These are phyloP conservation scores for Chrysochloris asiatica DNA, from an alignment of 2,113 vertebrate genomes.

Conservation along the genomic window DNA sequence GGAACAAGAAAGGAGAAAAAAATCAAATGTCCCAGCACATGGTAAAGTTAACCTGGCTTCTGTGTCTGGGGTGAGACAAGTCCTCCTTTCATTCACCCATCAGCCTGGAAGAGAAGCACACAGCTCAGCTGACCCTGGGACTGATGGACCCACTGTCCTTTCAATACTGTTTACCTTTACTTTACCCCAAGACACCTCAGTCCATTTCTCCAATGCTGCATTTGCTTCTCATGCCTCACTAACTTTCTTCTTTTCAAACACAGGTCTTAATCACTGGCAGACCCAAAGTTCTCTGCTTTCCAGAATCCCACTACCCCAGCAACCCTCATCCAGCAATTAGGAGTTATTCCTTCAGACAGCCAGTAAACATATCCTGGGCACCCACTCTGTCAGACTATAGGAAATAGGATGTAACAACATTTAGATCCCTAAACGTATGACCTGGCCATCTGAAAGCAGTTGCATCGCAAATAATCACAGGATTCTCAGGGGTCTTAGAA, in stretches of 20 bases:
- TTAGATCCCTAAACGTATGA: not conserved
- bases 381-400: not conserved
- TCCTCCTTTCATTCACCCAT: not conserved
- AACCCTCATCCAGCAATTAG: too few relatives aligned
- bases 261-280: not conserved
- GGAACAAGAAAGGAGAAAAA: not conserved
- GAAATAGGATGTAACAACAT: not conserved
- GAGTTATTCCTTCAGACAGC: not conserved
- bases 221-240: not conserved
- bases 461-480: not conserved
- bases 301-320: not conserved
- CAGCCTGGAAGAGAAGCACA: not conserved
- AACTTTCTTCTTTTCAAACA: not conserved
- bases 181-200: not conserved
- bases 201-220: too few relatives aligned
- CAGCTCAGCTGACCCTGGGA: not conserved
- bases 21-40: not conserved
- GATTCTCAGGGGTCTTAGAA: not conserved
- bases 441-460: not conserved
- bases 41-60: not conserved
- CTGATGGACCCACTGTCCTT: not conserved
- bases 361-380: rapidly evolving
- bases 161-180: not conserved
- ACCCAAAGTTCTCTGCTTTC: not conserved
- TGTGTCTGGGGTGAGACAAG: not conserved